Conservation (phyloP, 2,113 vertebrate genomes). For the Cisticola juncidis region DNA sequence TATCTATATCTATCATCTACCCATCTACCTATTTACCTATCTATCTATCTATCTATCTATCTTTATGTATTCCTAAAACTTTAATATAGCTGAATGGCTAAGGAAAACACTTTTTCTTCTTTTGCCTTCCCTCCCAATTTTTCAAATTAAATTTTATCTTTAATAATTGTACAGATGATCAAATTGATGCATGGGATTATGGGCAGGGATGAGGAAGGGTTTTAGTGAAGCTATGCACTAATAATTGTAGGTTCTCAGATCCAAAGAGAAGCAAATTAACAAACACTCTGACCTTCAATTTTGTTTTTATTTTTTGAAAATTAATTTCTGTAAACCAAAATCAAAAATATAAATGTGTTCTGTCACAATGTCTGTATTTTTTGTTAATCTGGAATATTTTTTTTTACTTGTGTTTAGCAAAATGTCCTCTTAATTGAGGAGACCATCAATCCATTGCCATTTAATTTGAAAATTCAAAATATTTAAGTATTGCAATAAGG, state of each 20-base stretch:
- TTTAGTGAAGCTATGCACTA: neutral
- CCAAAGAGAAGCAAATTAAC: neutral
- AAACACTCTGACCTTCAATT: neutral
- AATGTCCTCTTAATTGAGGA: neutral
- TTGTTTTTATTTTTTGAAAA: neutral
- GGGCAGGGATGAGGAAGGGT: neutral
- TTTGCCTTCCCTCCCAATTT: accelerated
- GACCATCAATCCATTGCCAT: neutral
- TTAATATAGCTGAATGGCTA: neutral
- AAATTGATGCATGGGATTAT: neutral
- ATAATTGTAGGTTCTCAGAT: neutral
- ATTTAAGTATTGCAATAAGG: neutral
- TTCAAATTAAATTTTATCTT: neutral
- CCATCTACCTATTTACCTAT: no score
- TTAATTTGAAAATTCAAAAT: neutral
- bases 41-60: no score
- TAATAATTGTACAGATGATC: neutral
- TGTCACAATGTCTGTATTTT: neutral
- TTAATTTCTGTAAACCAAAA: neutral
- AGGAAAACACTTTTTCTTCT: neutral
- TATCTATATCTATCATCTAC: no score
- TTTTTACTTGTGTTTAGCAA: neutral
- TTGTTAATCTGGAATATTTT: neutral
- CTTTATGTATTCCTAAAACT: neutral
- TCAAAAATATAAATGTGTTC: neutral